These are phyloP conservation scores for Mallateleia sp. DNA, from an alignment of 2,888 invertebrate genomes.

Conservation along the genomic window DNA sequence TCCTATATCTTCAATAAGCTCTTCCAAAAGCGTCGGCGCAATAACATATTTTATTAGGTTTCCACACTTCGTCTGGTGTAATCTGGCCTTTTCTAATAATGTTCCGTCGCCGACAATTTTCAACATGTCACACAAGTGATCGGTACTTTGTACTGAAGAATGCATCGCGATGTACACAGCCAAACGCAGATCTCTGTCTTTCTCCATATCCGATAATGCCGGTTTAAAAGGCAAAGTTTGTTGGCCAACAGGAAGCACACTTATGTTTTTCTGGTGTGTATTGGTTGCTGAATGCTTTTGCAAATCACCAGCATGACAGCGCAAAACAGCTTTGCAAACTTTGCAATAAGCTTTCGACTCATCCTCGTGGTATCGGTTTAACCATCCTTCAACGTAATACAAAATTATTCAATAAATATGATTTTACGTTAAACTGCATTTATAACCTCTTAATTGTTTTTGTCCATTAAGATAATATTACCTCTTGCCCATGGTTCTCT, in stretches of 20 bases:
- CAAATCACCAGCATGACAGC: slow-evolving; percentile 42
- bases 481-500: slow-evolving; percentile 1
- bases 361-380: background rate
- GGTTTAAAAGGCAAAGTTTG: slow-evolving; percentile 15
- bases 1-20: slow-evolving; percentile 61
- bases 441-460: too few relatives aligned
- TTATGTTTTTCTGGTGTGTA: too few relatives aligned
- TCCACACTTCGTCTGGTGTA: slow-evolving; percentile 68
- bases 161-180: slow-evolving; percentile 61
- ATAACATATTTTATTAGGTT: slow-evolving; percentile 67
- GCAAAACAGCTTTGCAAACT: slow-evolving; percentile 13
- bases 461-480: too few relatives aligned
- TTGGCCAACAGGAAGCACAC: too few relatives aligned
- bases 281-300: slow-evolving; percentile 35
- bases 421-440: too few relatives aligned
- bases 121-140: slow-evolving; percentile 61
- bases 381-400: too few relatives aligned
- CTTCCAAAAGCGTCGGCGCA: slow-evolving; percentile 50
- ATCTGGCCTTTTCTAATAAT: slow-evolving; percentile 37
- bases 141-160: slow-evolving; percentile 42
- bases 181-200: slow-evolving; percentile 48
- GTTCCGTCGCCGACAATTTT: slow-evolving; percentile 28
- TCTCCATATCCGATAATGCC: background rate
- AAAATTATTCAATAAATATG: too few relatives aligned
- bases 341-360: slow-evolving; percentile 29